Conservation (phyloP, 2,113 vertebrate genomes). For the western clawed frog (Xenopus tropicalis) region DNA sequence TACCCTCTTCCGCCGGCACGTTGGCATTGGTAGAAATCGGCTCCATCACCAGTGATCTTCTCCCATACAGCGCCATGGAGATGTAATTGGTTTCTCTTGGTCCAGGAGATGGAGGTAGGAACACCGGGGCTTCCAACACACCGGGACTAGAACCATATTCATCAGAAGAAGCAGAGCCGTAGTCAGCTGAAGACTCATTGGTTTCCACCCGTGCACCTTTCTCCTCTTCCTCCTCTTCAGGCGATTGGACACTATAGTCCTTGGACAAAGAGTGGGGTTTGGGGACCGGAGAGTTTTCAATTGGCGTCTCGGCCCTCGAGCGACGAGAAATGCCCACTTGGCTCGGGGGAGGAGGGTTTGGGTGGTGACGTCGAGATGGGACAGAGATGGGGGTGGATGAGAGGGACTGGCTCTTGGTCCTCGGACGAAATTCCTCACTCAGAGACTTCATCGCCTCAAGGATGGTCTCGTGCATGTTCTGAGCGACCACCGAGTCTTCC, state of each 20-base stretch:
- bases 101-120: neutral
- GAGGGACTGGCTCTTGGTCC: slow-evolving; percentile 72
- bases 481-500: slow-evolving; percentile 72
- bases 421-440: slow-evolving; percentile 75
- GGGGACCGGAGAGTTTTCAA: slow-evolving; percentile 47
- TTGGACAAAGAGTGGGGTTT: slow-evolving; percentile 47
- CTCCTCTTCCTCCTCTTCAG: slow-evolving; percentile 52
- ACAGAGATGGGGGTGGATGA: slow-evolving; percentile 77
- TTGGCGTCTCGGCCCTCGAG: slow-evolving; percentile 64
- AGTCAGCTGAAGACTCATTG: slow-evolving; percentile 66
- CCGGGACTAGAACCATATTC: slow-evolving; percentile 73
- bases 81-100: slow-evolving; percentile 64
- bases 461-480: slow-evolving; percentile 80
- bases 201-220: slow-evolving; percentile 49
- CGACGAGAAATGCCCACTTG: slow-evolving; percentile 67
- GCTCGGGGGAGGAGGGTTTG: slow-evolving; percentile 57
- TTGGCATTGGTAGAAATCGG: slow-evolving; percentile 65
- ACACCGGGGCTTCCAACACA: slow-evolving; percentile 7
- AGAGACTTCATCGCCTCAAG: slow-evolving; percentile 76
- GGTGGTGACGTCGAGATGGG: slow-evolving; percentile 60
- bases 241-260: slow-evolving; percentile 33
- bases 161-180: slow-evolving; percentile 67
- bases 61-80: slow-evolving; percentile 56
- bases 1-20: slow-evolving; percentile 63
- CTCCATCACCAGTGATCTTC: neutral